Evolutionary conservation across 2,113 vertebrate genomes (phyloP), one percentile per base, ranked within the genome.

Genomic region (Anhinga anhinga): DNA sequence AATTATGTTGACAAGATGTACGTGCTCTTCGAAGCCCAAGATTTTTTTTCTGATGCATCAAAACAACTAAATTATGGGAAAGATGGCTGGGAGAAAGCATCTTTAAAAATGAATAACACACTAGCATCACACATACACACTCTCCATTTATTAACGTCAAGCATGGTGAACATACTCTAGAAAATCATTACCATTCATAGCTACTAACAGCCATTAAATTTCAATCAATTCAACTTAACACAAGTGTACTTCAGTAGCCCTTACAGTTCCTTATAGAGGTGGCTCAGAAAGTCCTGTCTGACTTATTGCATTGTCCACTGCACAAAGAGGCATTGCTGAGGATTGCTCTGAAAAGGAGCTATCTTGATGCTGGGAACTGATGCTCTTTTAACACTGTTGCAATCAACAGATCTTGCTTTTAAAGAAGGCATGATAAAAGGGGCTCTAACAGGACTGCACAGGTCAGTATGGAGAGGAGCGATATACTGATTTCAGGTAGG

Each of bases 211-310:
- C 98, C 98, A 99, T 99, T 99, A 99, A 98, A 99, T 98, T 98
- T 98, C 98, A 98, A 99, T 99, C 98, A 99, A 98, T 99, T 99
- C 99, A 99, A 98, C 98, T 97, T 98, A 98, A 98, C 98, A 98
- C 98, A 98, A 99, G 99, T 98, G 98, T 98, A 97, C 98, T 99
- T 99, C 98, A 99, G 97, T 86, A 96, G 96, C 97, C 97, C 97
- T 97, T 98, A 97, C 97, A 97, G 95, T 98, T 98, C 97, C 97
- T 97, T 95, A 96, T 45, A 96, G 96, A 97, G 87, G 98, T 97
- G 98, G 97, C 98, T 98, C 95, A 95, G 92, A 96, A 98, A 97
- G 98, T 98, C 97, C 97, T 78, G 95, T 96, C 95, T 98, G 98
- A 99, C 98, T 98, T 98, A 97, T 97, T 93, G 98, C 97, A 98